phyloP scores from a whole-genome alignment of 2,113 vertebrate genomes.

The Trogon melanurus region DNA sequence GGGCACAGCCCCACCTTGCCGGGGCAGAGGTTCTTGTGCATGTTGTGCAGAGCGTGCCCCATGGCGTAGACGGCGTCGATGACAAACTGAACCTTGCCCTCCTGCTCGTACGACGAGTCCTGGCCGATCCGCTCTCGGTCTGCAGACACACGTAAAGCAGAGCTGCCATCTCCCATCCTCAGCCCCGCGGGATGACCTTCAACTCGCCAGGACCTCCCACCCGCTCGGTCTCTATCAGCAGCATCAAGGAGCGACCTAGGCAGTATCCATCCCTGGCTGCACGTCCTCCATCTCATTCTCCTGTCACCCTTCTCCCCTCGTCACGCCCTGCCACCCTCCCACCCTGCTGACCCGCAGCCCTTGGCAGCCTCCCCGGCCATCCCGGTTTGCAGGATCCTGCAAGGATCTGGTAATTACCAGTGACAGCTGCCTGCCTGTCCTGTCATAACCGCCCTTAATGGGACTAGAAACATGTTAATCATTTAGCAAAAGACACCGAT shows the following conservation, averaged over 20 bases:
- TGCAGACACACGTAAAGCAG: slow-evolving; percentile 38
- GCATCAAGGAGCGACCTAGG: neutral
- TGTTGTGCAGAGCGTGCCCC: slow-evolving; percentile 93
- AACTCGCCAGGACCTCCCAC: neutral
- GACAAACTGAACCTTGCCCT: slow-evolving; percentile 96
- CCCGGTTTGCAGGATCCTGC: neutral
- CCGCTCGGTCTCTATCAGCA: neutral
- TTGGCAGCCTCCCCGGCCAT: neutral
- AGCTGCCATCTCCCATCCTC: neutral
- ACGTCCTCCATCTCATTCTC: neutral
- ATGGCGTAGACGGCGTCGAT: slow-evolving; percentile 93
- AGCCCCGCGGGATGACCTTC: fast-evolving
- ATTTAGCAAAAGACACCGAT: slow-evolving; percentile 36
- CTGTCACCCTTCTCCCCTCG: neutral
- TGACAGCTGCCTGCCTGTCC: slow-evolving; percentile 43
- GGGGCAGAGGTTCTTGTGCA: slow-evolving; percentile 91
- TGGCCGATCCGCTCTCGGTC: slow-evolving; percentile 93
- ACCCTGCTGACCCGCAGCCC: neutral
- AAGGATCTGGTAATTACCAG: slow-evolving; percentile 23
- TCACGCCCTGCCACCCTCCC: neutral
- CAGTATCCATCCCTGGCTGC: neutral
- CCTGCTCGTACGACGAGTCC: slow-evolving; percentile 92
- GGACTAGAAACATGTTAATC: slow-evolving; percentile 53
- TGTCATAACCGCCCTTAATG: slow-evolving; percentile 30
- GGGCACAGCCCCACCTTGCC: slow-evolving; percentile 91